These are phyloP conservation scores for Taxidea taxus DNA, from an alignment of 2,113 vertebrate species.

Conservation along the genomic window DNA sequence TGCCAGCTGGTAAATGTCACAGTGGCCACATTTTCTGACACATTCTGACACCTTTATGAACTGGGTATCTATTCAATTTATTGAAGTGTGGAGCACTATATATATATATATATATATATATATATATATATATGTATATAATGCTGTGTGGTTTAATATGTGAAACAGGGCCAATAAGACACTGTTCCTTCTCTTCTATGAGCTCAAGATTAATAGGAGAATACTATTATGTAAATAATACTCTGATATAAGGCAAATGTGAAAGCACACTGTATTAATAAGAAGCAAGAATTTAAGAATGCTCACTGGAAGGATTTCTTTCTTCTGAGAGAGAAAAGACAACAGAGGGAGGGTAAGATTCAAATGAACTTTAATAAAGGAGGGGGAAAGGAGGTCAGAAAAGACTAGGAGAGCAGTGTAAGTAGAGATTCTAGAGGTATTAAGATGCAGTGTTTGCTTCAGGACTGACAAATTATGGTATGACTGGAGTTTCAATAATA, in stretches of 20 bases:
- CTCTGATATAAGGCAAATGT: background rate
- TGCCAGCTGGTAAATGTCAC: conserved; percentile 39
- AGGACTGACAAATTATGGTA: fast-evolving
- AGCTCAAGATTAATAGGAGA: background rate
- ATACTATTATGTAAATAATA: background rate
- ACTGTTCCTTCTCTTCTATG: background rate
- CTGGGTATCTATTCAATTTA: background rate
- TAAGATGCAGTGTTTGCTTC: background rate
- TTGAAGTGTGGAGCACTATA: background rate
- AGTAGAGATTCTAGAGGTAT: background rate
- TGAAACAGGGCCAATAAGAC: background rate
- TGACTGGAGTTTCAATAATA: background rate
- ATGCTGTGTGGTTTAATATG: background rate
- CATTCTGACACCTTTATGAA: conserved; percentile 45
- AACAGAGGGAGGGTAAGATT: background rate
- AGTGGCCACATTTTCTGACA: background rate
- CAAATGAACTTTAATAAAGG: background rate
- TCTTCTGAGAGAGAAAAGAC: background rate
- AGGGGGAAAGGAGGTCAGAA: background rate
- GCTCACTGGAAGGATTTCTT: background rate
- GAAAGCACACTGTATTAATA: background rate
- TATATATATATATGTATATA: background rate
- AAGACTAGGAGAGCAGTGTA: background rate
- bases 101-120: too few relatives aligned
- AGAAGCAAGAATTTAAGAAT: background rate